These are phyloP conservation scores for Gerris lacustris DNA, from an alignment of 2,888 invertebrate species.

Conservation along the genomic window DNA sequence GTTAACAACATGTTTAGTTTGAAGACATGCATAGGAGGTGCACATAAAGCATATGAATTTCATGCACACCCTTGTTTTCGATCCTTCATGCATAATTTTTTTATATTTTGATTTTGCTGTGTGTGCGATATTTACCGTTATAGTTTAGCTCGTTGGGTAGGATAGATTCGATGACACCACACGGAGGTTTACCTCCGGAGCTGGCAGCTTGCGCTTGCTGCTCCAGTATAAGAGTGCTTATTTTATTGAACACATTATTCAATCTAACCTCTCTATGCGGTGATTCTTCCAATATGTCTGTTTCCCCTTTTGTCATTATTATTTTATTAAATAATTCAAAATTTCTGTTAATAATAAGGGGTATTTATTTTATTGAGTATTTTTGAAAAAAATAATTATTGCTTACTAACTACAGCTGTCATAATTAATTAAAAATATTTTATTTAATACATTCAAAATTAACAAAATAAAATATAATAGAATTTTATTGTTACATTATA, in stretches of 20 bases:
- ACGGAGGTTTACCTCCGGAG: background rate
- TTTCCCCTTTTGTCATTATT: background rate
- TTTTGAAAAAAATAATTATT: too few relatives aligned
- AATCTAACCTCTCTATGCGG: background rate
- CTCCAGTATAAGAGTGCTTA: background rate
- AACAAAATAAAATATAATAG: too few relatives aligned
- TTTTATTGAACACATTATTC: background rate
- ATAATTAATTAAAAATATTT: too few relatives aligned
- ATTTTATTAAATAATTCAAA: background rate
- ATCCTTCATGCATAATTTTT: too few relatives aligned
- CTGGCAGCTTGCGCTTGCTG: background rate
- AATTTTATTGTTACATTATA: too few relatives aligned
- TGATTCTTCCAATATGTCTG: background rate
- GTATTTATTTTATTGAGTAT: background rate
- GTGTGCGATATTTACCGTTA: background rate
- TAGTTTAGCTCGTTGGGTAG: background rate
- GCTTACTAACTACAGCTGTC: too few relatives aligned
- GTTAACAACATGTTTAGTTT: too few relatives aligned
- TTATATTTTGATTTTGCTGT: too few relatives aligned
- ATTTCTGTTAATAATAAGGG: background rate
- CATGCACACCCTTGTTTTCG: too few relatives aligned
- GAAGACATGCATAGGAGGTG: too few relatives aligned
- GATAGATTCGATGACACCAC: background rate
- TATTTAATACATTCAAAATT: too few relatives aligned
- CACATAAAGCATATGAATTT: too few relatives aligned